phyloP scores from a whole-genome alignment of 2,113 vertebrate species.

The Heterotilapia buettikoferi region DNA sequence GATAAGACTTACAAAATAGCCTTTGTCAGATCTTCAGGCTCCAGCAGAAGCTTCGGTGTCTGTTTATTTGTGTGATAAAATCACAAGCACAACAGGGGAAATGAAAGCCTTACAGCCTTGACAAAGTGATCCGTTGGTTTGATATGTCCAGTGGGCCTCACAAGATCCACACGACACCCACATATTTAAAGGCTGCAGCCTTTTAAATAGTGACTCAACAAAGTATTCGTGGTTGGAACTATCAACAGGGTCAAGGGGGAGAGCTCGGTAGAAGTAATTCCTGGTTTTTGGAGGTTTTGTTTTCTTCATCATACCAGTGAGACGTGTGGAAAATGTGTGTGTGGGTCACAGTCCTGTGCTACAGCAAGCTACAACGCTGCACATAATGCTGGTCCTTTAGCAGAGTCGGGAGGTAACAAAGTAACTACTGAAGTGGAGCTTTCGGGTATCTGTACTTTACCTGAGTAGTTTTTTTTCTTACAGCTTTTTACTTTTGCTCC shows the following conservation, averaged over 20 bases:
- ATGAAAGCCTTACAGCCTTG: conserved; percentile 39
- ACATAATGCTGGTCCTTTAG: not conserved
- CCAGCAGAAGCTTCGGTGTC: conserved; percentile 17
- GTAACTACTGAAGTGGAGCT: not conserved
- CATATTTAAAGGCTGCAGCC: not conserved
- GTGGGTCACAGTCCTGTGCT: not conserved
- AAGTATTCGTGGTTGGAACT: not conserved
- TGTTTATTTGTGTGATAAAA: conserved; percentile 53
- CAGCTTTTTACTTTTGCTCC: not conserved
- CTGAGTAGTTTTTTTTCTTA: not conserved
- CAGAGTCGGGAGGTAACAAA: not conserved
- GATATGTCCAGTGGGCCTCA: conserved; percentile 39
- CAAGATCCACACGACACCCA: conserved; percentile 4
- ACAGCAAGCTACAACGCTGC: not conserved
- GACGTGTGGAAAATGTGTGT: not conserved
- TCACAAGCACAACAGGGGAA: conserved; percentile 48
- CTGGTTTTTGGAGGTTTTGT: not conserved
- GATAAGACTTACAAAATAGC: conserved; percentile 32
- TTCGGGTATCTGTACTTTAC: not conserved
- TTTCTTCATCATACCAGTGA: not conserved
- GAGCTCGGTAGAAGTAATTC: not conserved
- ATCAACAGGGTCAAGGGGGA: not conserved
- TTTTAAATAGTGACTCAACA: not conserved
- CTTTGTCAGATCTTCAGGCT: conserved; percentile 43
- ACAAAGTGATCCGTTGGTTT: conserved; percentile 37